Evolutionary conservation across 1,140 invertebrate species (phyloP), one percentile per base, ranked within the genome.

Genomic region (Acyrthosiphon pisum): DNA sequence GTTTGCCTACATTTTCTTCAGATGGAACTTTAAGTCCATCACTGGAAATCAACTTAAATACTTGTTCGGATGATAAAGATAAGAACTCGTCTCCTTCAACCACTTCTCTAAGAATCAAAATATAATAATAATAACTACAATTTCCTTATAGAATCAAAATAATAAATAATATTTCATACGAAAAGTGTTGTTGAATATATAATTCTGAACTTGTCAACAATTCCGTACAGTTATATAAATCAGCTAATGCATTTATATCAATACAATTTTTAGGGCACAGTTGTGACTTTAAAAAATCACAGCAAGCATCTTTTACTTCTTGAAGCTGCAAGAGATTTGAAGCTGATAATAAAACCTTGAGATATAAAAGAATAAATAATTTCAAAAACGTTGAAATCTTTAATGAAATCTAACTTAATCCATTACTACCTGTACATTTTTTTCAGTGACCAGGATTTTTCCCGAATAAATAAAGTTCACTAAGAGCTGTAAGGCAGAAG

Each of bases 211-310:
- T 97, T 86, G 96, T 96, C 6, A 98, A 95, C 14, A 99, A 96
- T 94, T 99, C 9, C 44, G 97, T 95, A 95, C 98, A 99, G 44
- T 98, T 97, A 96, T 99, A 98, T 56, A 99, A 96, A 95, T 99
- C 98, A 56, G 98, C 98, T 96, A 99, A 99, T 90, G 98, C 98
- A 94, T 98, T 96, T 94, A 99, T 99, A 93, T 99, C 99, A 91
- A 99, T 96, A 96, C 98, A 99, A 95, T 99, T 99, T 93, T 98
- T 98, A 22, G 98, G 98, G 95, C 99, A 98, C 84, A 99, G 95
- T 95, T 99, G 98, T 44, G 97, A 96, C 95, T 98, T 97, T 81
- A 99, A 96, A 95, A 99, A 99, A 94, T 98, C 97, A 96, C 98
- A 99, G 95, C 98, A 98, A 8, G 98, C 98, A 95, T 98, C 98